Evolutionary conservation across 2,888 invertebrate genomes (phyloP), one percentile per base, ranked within the genome.

Genomic region (Folsomia manolachei): DNA sequence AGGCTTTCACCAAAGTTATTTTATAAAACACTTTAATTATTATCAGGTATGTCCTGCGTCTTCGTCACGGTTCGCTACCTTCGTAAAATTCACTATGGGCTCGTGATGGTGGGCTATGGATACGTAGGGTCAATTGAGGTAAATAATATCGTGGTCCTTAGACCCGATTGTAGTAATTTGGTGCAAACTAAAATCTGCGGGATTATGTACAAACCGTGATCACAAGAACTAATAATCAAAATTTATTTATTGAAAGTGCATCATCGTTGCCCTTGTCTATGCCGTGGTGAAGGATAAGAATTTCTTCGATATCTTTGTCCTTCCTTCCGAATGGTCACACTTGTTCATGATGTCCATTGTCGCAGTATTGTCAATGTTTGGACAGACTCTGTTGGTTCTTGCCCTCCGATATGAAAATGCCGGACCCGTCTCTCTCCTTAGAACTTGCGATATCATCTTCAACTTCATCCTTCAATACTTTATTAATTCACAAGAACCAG

Each of bases 401-500:
- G 56, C 56, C 4, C 56, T 56, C 19, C 56, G 19, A 56, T 56
- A 56, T 56, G 56, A 56, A 56, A 56, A 56, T 56, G 56, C 56
- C 19, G 56, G 56, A 14, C 56, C 56, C 18, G 56, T 56, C 4
- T 56, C 56, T 4, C 56, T 56, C 11, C 56, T 56, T 19, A 7
- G 56, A 56, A 56, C 56, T 56, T 56, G 56, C 56, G 56, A 56
- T 19, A 56, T 56, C 56, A 56, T 56, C n/a, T 56, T 56, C 56
- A 56, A 56, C 21, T 56, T 56, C 19, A n/a, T 56, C 4, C 56
- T 56, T 19, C 56, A 56, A n/a, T 56, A 56, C 56, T 56, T 56
- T 21, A 56, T 56, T 19, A 56, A 56, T 21, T 14, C 4, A 7
- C 56, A 56, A 19, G 56, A 7, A 7, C 56, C 56, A 14, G 56